Conservation (phyloP, 2,888 invertebrate species). For the Fragum fragum region DNA sequence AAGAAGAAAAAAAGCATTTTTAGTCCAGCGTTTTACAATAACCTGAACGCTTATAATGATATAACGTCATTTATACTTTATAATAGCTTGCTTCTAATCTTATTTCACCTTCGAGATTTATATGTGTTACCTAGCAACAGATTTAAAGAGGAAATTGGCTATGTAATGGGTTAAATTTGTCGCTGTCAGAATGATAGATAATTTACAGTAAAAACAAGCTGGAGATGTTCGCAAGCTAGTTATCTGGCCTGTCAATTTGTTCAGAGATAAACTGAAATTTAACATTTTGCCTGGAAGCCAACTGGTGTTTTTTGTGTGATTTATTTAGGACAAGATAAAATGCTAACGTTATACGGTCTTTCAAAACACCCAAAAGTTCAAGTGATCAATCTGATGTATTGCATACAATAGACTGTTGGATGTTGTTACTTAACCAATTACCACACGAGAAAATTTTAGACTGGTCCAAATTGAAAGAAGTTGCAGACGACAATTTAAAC, state of each 20-base stretch:
- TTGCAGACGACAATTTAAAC: too few relatives aligned
- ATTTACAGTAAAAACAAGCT: not conserved
- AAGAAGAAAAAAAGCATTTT: too few relatives aligned
- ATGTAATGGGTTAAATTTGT: constrained; percentile 4
- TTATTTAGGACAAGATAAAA: not conserved
- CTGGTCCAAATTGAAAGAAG: too few relatives aligned
- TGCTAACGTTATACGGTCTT: too few relatives aligned
- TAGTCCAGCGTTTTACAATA: too few relatives aligned
- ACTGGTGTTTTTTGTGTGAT: not conserved
- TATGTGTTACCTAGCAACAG: not conserved
- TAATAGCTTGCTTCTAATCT: not conserved
- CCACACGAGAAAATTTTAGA: too few relatives aligned
- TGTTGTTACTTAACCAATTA: too few relatives aligned
- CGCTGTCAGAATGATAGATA: constrained; percentile 2
- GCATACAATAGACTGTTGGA: too few relatives aligned
- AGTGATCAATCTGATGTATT: too few relatives aligned
- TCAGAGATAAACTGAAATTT: constrained; percentile 10
- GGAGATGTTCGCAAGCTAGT: not conserved
- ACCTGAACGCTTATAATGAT: too few relatives aligned
- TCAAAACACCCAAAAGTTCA: too few relatives aligned
- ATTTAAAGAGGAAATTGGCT: not conserved
- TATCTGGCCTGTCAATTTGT: constrained; percentile 18
- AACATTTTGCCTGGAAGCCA: constrained; percentile 2
- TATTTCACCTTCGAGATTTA: not conserved
- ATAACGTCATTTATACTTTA: too few relatives aligned